These are phyloP conservation scores for Caenorhabditis doughertyi DNA, from an alignment of 2,888 invertebrate genomes.

Conservation along the genomic window DNA sequence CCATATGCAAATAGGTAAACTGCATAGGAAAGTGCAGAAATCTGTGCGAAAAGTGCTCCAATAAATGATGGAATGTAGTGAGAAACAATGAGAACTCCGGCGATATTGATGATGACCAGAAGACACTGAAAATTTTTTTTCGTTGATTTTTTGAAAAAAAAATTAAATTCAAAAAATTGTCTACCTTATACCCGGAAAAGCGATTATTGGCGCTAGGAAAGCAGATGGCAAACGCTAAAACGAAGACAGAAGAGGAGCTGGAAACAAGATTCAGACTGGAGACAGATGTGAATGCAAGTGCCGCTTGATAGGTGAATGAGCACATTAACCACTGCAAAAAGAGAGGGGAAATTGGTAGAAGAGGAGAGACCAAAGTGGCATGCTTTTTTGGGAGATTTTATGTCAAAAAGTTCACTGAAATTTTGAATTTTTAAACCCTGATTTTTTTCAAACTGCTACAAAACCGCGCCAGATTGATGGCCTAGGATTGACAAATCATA, in stretches of 20 bases:
- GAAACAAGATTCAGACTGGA: constrained; percentile 93
- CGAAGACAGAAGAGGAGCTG: constrained; percentile 92
- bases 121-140: constrained; percentile 67
- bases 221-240: constrained; percentile 89
- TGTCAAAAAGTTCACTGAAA: no score
- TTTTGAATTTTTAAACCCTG: no score
- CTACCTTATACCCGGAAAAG: constrained; percentile 87
- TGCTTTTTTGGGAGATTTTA: no score
- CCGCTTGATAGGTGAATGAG: constrained; percentile 94
- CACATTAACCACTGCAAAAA: constrained; percentile 93
- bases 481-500: no score
- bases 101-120: constrained; percentile 78
- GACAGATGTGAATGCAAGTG: constrained; percentile 90
- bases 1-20: constrained; percentile 92
- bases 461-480: no score
- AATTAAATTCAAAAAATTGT: constrained; percentile 4
- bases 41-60: constrained; percentile 75
- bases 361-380: no score
- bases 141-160: not conserved
- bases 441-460: no score
- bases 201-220: constrained; percentile 87
- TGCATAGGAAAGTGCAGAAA: constrained; percentile 89
- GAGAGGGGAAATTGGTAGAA: no score
- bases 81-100: constrained; percentile 78
- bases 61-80: constrained; percentile 74